Base-by-base conservation (phyloP, 2,888 invertebrate genomes). In the Dexiosoma caninum region DNA sequence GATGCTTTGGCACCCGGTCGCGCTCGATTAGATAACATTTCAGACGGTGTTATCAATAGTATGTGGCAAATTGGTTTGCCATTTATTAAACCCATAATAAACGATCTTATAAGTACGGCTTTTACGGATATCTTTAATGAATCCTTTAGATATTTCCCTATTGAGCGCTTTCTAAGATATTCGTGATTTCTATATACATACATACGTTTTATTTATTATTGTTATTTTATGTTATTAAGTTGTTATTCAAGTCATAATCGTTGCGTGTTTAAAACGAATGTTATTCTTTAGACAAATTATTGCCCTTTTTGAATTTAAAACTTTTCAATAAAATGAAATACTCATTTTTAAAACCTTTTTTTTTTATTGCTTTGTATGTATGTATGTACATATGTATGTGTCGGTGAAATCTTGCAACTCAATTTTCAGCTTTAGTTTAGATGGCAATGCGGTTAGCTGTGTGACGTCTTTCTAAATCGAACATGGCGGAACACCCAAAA, bases 61-160 rank as follows among this genome's bases (percentile, higher is more conserved):
- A 92, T 94, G 30, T 96, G 96, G 96, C 94, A 95, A 85, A 93
- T 95, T 0, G 95, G 95, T 32, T 94, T 96, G 86, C 93, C 94
- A 1, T 91, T 96, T 44, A 92, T 95, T 66, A 92, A 93, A 79
- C 95, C 95, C 0, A 90, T 96, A 60, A 95, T 96, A 85, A 95
- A 96, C 89, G 96, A 96, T 87, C 91, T 96, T 78, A 95, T 96
- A 81, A 95, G 95, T 87, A 94, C 93, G 0, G 96, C 95, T 6
- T 96, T 96, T 89, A 95, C 96, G 0, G 94, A 95, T 80, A 95
- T 96, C 83, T 95, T 95, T 90, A 95, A 94, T 85, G 92, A 92
- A 72, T 93, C 95, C 62, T 96, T 96, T 87, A 91, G 92, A 82
- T 90, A 94, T 87, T 95, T 96, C 88, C 95, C 95, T 0, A 90